Base-by-base conservation (phyloP, 2,113 vertebrate species). In the Ranitomeya variabilis region DNA sequence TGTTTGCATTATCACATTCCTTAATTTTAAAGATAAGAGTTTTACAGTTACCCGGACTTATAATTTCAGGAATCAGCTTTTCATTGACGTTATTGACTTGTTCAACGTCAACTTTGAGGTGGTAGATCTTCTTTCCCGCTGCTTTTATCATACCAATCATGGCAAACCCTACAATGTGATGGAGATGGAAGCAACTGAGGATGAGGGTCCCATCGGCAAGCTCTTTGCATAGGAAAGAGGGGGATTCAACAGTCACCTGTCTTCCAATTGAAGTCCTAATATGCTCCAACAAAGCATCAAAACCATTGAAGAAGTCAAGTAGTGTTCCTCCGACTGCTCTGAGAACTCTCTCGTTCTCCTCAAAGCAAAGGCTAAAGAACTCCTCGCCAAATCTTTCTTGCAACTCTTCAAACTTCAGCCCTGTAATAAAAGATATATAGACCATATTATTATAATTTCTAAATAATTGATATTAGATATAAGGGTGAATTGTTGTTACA, bases 281-380 rank as follows among this genome's bases (percentile, higher is more conserved):
- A 91, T 99, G 98, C 92, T 99, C 98, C 93, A 99, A 94, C 91
- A 99, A 95, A 91, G 98, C 97, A 76, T 99, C 97, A 57, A 99
- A 99, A 91, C 98, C 98, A 86, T 99, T 99, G 92, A 99, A 99
- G 93, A 99, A 99, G 93, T 99, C 98, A 93, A 98, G 97, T 92
- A 99, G 94, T 15, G 96, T 99, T 64, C 97, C 95, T 8, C 97
- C 98, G 3, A 99, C 96, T 31, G 98, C 97, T 77, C 98, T 96
- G 83, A 99, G 97, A 77, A 99, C 97, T 89, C 98, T 93, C 83
- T 99, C 98, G 2, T 99, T 99, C 93, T 99, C 98, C 80, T 99
- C 97, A 90, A 99, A 97, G 93, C 98, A 99, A 90, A 97, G 94
- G 89, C 96, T 96, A 91, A 99, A 99, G 93, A 99, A 98, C 89